Evolutionary conservation across 1,140 invertebrate genomes (phyloP), one percentile per base, ranked within the genome.

Genomic region (Drosophila setifemur): DNA sequence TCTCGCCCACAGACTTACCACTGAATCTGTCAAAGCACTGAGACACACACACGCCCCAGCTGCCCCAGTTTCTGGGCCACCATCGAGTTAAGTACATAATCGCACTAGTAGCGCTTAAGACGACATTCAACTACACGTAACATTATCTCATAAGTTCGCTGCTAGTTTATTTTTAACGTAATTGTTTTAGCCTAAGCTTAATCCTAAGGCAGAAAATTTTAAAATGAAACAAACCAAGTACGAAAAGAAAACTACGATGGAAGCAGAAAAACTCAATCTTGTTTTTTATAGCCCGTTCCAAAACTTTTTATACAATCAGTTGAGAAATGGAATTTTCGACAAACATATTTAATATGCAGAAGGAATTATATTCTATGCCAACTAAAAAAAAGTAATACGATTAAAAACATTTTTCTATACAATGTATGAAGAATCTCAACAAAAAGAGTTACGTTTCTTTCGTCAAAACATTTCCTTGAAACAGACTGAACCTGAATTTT

Each of bases 11-110:
- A 90, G 89, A 90, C 75, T 88, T 90, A 78, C 89, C 89, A 69
- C 70, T 90, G 77, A 90, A 90, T 88, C 78, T 90, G 68, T 90
- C 89, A 61, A 90, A 90, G 61, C 89, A 90, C 79, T 90, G 70
- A 89, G 69, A 78, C 57, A 82, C 47, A 71, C 43, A 45, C 48
- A 54, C 58, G 73, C 47, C 55, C 72, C 77, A 78, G 79, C 67
- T 57, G 67, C 52, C 72, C 72, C 71, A 81, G 79, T 86, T 77
- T 67, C 52, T 75, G 71, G 55, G 81, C 70, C 69, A 63, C 55
- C 70, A 35, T 83, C 45, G 74, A 86, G 71, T 85, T 85, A 81
- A 85, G 75, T 72, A 81, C 78, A 73, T 82, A 55, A 69, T 40
- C 54, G 78, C 78, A 82, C 81, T 79, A 86, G 60, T 83, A 83